Evolutionary conservation across 2,113 vertebrate species (phyloP).

Genomic region (Charadrius vociferus): DNA sequence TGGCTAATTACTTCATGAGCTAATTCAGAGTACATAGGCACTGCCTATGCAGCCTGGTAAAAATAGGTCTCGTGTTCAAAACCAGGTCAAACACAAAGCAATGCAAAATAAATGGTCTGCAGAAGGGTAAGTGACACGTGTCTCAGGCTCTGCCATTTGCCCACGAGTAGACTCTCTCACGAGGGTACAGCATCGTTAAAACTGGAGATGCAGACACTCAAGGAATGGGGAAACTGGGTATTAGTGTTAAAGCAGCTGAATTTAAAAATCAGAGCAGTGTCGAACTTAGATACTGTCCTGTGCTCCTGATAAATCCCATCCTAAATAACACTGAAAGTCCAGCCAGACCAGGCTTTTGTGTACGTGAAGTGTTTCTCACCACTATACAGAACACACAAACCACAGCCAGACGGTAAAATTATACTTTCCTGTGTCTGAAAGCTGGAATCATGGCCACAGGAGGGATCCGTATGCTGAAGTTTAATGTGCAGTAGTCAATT

Average conservation of each 20-base stretch:
- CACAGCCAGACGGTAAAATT: neutral
- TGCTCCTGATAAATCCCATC: neutral
- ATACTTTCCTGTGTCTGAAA: neutral
- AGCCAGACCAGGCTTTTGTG: neutral
- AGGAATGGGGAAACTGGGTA: neutral
- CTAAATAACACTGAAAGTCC: neutral
- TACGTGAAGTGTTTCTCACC: neutral
- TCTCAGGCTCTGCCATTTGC: neutral
- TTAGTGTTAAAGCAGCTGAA: neutral
- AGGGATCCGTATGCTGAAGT: neutral
- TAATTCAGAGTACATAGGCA: neutral
- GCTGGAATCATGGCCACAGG: neutral
- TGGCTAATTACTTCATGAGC: slow-evolving; percentile 38
- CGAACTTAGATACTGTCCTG: fast-evolving
- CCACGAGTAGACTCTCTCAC: neutral
- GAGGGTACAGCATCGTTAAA: neutral
- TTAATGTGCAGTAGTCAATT: neutral
- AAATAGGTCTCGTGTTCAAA: neutral
- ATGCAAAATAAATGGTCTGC: neutral
- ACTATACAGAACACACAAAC: neutral
- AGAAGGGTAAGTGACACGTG: neutral
- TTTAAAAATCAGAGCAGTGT: neutral
- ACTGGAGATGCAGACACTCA: neutral
- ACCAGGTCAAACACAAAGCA: neutral
- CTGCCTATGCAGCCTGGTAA: neutral